A percentile compares a stretch with the other conserved stretches of the same genome.
These are phyloP conservation scores for Greenwoodochromis staneri DNA, from an alignment of 2,113 vertebrate species.

Conservation along the genomic window DNA sequence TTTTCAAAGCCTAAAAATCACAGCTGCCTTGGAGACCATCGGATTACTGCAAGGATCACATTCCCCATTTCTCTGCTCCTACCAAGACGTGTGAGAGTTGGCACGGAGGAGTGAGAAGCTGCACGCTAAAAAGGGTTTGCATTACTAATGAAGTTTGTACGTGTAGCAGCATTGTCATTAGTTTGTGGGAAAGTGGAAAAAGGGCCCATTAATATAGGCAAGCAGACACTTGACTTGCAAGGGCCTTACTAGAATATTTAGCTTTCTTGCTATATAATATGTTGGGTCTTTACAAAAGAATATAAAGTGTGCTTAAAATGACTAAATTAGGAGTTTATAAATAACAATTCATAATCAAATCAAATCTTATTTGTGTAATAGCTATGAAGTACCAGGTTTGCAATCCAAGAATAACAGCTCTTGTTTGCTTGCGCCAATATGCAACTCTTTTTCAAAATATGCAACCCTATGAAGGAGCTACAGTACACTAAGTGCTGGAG, in stretches of 20 bases:
- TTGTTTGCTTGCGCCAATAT: not conserved
- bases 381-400: not conserved
- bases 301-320: not conserved
- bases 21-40: conserved; percentile 27
- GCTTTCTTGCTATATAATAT: not conserved
- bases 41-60: not conserved
- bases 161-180: conserved; percentile 13
- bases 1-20: not conserved
- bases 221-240: not conserved
- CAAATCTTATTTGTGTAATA: not conserved
- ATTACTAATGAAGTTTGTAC: conserved; percentile 25
- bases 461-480: not conserved
- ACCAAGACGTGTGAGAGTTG: conserved; percentile 35
- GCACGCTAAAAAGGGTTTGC: conserved; percentile 10
- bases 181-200: conserved; percentile 13
- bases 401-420: not conserved
- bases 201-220: not conserved
- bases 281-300: not conserved
- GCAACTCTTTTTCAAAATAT: not conserved
- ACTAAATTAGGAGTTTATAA: not conserved
- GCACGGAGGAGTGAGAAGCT: conserved; percentile 17
- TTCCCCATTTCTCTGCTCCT: not conserved
- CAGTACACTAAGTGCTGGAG: not conserved
- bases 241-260: not conserved
- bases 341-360: not conserved